Conservation (phyloP, 2,113 vertebrate species). For the Indicator indicator region DNA sequence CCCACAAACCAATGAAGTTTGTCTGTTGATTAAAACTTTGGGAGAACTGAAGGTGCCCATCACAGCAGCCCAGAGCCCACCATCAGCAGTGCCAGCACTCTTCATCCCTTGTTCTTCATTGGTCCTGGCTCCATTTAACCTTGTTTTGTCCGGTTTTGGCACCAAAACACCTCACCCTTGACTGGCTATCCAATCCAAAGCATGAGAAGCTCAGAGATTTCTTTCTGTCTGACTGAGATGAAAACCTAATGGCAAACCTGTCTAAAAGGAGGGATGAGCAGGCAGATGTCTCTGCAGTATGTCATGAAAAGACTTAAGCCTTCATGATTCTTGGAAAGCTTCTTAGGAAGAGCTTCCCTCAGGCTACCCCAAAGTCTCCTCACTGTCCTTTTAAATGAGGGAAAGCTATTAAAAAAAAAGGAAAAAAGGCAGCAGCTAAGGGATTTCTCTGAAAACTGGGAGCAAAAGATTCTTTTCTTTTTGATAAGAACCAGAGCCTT, state of each 20-base stretch:
- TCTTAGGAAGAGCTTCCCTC: not conserved
- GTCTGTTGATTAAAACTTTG: not conserved
- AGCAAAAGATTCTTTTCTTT: not conserved
- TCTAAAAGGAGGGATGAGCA: not conserved
- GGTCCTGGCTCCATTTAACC: not conserved
- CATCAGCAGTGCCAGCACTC: too few relatives aligned
- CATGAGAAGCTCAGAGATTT: not conserved
- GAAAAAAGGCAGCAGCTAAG: not conserved
- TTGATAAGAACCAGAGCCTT: not conserved
- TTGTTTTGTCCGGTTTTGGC: not conserved
- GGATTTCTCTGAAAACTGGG: not conserved
- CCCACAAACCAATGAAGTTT: not conserved
- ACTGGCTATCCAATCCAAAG: not conserved
- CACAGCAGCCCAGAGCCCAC: not conserved
- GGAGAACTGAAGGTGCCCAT: not conserved
- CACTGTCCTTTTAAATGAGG: not conserved
- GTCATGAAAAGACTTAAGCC: not conserved
- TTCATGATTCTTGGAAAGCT: constrained; percentile 1
- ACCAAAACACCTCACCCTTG: not conserved
- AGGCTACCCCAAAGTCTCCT: not conserved
- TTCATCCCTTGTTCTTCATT: not conserved
- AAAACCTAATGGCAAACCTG: not conserved
- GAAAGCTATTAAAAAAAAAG: not conserved
- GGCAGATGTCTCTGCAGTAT: not conserved
- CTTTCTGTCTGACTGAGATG: not conserved